Conservation (phyloP, 2,888 invertebrate species). For the Choreutis nemorana region DNA sequence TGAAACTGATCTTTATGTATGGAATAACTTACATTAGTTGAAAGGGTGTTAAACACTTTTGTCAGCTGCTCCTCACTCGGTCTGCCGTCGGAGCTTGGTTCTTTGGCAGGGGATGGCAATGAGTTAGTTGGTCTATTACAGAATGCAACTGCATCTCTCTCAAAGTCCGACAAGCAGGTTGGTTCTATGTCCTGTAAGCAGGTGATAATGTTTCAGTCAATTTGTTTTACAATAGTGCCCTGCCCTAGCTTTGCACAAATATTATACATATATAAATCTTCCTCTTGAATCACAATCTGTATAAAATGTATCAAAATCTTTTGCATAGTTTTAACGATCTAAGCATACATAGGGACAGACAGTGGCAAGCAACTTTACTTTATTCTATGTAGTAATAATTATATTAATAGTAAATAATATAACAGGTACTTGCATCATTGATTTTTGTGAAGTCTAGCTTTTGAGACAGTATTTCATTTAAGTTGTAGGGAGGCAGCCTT, state of each 20-base stretch:
- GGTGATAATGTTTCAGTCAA: too few relatives aligned
- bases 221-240: too few relatives aligned
- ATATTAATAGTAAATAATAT: too few relatives aligned
- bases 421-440: not conserved
- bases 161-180: conserved; percentile 51
- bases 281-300: not conserved
- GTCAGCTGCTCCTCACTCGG: conserved; percentile 51
- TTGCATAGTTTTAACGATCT: too few relatives aligned
- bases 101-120: conserved; percentile 16
- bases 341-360: too few relatives aligned
- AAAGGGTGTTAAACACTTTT: conserved; percentile 40
- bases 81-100: conserved; percentile 25
- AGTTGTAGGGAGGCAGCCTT: conserved; percentile 20
- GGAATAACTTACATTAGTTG: conserved; percentile 33
- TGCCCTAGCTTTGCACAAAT: too few relatives aligned
- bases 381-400: too few relatives aligned
- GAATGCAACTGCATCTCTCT: conserved; percentile 40
- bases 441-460: not conserved
- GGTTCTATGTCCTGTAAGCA: conserved; percentile 38
- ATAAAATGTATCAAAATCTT: not conserved
- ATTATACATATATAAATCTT: too few relatives aligned
- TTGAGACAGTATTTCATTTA: conserved; percentile 21
- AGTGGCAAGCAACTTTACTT: too few relatives aligned
- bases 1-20: not conserved
- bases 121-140: conserved; percentile 26